Base-by-base conservation (phyloP, 64 coral and sea anemone species). In the Porites lutea region DNA sequence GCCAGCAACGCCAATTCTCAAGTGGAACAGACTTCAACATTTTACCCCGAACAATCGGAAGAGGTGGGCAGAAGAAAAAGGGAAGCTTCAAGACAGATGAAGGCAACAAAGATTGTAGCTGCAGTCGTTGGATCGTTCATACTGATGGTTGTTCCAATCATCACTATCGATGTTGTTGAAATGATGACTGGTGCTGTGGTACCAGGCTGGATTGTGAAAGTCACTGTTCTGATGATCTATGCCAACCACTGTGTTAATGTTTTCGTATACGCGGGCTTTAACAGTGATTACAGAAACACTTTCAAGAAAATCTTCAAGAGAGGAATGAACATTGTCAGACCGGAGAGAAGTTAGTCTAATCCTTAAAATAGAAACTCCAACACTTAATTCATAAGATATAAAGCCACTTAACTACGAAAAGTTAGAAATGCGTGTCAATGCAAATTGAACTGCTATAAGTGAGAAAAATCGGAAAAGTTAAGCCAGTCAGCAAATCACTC, bases 221-320 rank as follows among this genome's bases (percentile, higher is more conserved):
- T 93, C 6, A 75, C 93, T 8, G 82, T 98, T 0, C 89, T 93
- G 49, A 98, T 98, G 96, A 95, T 98, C 13, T 92, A 92, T 81
- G 78, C 93, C 7, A 98, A 98, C 44, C 90, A 95, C n/a, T 85
- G 93, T 19, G 93, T 98, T 0, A 98, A 98, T 69, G 93, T 95
- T 13, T 98, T 98, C 57, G 84, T 98, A 14, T 98, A 98, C 60
- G 93, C 93, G 13, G 96, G 96, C 0, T 95, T 90, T 44, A 98
- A 98, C 46, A 83, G 73, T 2, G 96, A 98, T 52, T 98, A 95
- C 50, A 95, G 90, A 65, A 92, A 82, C 13, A 90, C 96, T 15
- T 98, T 95, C 59, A 78, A 63, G 19, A 95, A 74, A 8, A 95
- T 93, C 46, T 22, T 96, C 12, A 8, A 47, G 48, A 76, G n/a